Base-by-base conservation (phyloP, 2,797 vertebrate genomes). In the Lithobates sylvaticus region DNA sequence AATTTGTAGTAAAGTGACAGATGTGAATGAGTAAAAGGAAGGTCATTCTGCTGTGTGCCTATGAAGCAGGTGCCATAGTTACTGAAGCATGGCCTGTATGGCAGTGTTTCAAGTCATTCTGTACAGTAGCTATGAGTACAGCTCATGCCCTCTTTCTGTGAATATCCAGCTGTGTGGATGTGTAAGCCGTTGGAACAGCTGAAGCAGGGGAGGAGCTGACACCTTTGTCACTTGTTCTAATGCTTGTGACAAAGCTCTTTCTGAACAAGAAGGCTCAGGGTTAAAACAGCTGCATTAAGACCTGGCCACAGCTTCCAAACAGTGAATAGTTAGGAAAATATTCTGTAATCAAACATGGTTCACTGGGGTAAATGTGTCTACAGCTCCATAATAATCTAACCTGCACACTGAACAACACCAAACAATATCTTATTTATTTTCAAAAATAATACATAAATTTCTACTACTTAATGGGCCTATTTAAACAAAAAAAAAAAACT, bases 141-240 rank as follows among this genome's bases (percentile, higher is more conserved):
- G 86, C 86, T 91, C 90, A 89, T 86, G 90, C 89, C 72, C 90
- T 92, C 87, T 78, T 89, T 89, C 80, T 70, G 77, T 88, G 90
- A 89, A 92, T 90, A 91, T 92, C 93, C 94, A 95, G 94, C 92
- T 95, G 94, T 93, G 92, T 88, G 81, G 90, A 87, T 91, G 89
- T 89, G 91, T 90, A 91, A 93, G 88, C 76, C 71, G 34, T 39
- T 89, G 87, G 90, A 93, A 87, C 94, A 94, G 94, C 94, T 94
- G 94, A 94, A 75, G 88, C 86, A 77, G 67, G 76, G 88, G 89
- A 91, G 88, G 92, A 90, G 92, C 89, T 91, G 90, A 92, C 91
- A 94, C 88, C 91, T 92, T 61, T 91, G 90, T 94, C 92, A 93
- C 88, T 91, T 86, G 86, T 90, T 89, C 84, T 86, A 84, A 87